Conservation (phyloP, 2,113 vertebrate species). For the Catharus fuscescens region DNA sequence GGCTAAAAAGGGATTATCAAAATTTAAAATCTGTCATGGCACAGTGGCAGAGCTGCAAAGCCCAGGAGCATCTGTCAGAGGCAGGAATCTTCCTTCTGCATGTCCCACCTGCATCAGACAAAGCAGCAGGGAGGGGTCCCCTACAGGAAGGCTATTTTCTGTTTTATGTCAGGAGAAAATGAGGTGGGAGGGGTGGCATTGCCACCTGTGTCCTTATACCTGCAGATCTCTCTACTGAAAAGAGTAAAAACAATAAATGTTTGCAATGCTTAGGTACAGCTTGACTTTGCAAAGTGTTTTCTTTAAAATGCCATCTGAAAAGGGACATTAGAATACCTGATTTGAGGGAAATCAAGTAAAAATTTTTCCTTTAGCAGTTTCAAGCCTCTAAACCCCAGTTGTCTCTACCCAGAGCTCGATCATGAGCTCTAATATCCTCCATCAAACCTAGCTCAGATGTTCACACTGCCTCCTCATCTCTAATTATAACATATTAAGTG, state of each 20-base stretch:
- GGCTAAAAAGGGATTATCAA: constrained; percentile 64
- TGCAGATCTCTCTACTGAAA: fast-evolving
- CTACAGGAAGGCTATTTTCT: neutral
- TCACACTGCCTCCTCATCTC: constrained; percentile 25
- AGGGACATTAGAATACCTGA: neutral
- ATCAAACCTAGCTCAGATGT: neutral
- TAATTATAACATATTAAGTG: constrained; percentile 36
- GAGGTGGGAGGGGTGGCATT: neutral
- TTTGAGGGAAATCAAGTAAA: neutral
- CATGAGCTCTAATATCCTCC: neutral
- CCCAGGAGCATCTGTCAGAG: neutral
- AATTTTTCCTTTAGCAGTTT: neutral
- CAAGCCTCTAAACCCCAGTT: neutral
- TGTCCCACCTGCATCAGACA: neutral
- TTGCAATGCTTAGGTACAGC: neutral
- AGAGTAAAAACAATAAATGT: fast-evolving
- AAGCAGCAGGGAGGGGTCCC: neutral
- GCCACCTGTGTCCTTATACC: neutral
- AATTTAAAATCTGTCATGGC: constrained; percentile 47
- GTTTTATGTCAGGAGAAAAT: neutral
- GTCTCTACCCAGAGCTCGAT: neutral
- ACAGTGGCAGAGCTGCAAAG: neutral
- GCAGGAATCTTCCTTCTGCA: neutral
- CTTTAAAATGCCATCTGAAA: neutral
- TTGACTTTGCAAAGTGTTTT: neutral